phyloP scores from a whole-genome alignment of 2,888 invertebrate genomes.

The Sminthurinus aureus region DNA sequence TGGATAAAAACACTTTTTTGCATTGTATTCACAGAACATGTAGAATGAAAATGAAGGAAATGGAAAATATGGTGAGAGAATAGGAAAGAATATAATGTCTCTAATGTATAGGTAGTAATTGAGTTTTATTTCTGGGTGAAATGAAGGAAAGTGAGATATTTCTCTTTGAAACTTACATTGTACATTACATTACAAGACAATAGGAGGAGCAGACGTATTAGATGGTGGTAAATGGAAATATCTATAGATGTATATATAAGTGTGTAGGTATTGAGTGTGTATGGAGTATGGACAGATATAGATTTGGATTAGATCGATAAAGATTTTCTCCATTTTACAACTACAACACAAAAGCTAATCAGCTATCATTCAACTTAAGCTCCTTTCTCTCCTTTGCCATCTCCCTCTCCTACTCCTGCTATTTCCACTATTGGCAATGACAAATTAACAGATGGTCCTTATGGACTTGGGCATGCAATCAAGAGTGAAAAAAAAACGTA shows the following conservation, averaged over 20 bases:
- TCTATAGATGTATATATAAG: neutral
- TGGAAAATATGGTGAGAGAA: too few relatives aligned
- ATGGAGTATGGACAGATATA: neutral
- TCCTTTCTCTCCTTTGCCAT: neutral
- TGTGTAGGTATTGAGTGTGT: neutral
- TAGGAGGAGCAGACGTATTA: neutral
- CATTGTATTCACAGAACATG: too few relatives aligned
- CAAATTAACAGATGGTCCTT: constrained; percentile 7
- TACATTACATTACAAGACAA: neutral
- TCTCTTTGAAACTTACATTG: too few relatives aligned
- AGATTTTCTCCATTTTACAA: constrained; percentile 19
- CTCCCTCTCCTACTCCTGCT: neutral
- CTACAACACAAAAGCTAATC: constrained; percentile 18
- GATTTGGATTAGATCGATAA: constrained; percentile 5
- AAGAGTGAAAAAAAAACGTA: neutral
- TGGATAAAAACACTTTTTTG: too few relatives aligned
- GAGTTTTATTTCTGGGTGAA: too few relatives aligned
- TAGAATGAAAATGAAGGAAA: too few relatives aligned
- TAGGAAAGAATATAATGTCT: too few relatives aligned
- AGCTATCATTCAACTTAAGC: constrained; percentile 22
- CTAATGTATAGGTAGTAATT: too few relatives aligned
- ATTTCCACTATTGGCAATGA: neutral
- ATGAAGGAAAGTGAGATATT: too few relatives aligned
- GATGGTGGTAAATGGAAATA: neutral
- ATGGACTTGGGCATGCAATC: neutral